Evolutionary conservation across 2,113 vertebrate species (phyloP).

Genomic region (Trachemys scripta): DNA sequence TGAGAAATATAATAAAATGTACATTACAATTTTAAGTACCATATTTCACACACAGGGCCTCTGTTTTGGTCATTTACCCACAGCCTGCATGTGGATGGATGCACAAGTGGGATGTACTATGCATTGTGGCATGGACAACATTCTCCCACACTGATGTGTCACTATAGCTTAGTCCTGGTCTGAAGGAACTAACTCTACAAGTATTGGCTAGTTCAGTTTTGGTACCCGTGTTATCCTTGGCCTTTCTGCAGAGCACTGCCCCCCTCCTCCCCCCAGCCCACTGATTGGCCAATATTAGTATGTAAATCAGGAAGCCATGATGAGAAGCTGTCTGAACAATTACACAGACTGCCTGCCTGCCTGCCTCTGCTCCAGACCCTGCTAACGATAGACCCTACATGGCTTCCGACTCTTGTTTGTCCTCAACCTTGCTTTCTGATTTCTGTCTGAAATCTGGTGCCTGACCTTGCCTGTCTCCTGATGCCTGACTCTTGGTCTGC

Average conservation of each 20-base stretch:
- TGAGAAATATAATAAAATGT: neutral
- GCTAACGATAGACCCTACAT: neutral
- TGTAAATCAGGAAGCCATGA: neutral
- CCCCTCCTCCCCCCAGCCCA: neutral
- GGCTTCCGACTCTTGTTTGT: neutral
- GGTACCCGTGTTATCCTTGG: neutral
- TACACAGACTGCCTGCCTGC: neutral
- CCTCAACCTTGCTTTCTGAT: neutral
- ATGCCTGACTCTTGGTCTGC: neutral
- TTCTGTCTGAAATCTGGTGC: neutral
- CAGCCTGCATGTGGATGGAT: neutral
- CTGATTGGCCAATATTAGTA: neutral
- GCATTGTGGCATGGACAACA: accelerated
- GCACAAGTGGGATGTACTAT: neutral
- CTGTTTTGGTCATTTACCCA: neutral
- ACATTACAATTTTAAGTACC: neutral
- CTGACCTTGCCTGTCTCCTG: neutral
- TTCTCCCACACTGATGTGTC: neutral
- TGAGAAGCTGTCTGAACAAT: neutral
- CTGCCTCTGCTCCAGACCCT: neutral
- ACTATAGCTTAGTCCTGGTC: neutral
- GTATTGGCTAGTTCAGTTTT: neutral
- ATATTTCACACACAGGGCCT: neutral
- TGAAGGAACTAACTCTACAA: neutral
- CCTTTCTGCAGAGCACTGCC: neutral